These are phyloP conservation scores for Dreissena polymorpha DNA, from an alignment of 1,140 invertebrate species.

Conservation along the genomic window DNA sequence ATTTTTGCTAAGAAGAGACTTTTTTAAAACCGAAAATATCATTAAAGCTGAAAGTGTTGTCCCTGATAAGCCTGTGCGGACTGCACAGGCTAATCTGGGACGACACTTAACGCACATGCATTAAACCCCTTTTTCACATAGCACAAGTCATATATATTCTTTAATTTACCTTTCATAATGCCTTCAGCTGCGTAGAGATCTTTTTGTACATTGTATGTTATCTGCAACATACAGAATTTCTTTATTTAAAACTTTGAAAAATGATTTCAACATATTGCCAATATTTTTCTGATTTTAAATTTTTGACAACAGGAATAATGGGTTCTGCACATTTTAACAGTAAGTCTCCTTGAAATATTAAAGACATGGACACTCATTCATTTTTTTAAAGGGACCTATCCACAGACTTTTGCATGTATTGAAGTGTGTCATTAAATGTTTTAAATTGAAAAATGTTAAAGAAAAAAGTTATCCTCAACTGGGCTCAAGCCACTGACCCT, in stretches of 20 bases:
- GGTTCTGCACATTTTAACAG: background rate
- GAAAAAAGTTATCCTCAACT: too few species aligned
- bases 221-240: constrained; percentile 66
- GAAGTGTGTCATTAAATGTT: too few species aligned
- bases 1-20: background rate
- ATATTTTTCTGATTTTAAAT: background rate
- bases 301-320: background rate
- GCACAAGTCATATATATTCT: too few species aligned
- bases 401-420: too few species aligned
- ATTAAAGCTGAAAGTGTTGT: too few species aligned
- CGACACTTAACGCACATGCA: too few species aligned
- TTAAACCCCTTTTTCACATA: too few species aligned
- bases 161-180: constrained; percentile 80
- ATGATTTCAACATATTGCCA: background rate
- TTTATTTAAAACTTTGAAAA: background rate
- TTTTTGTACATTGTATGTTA: constrained; percentile 80
- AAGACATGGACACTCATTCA: background rate
- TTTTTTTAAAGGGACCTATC: background rate
- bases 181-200: constrained; percentile 79
- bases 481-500: too few species aligned
- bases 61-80: too few species aligned
- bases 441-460: too few species aligned
- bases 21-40: too few species aligned
- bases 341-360: background rate
- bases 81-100: too few species aligned